Evolutionary conservation across 2,888 invertebrate genomes (phyloP).

Genomic region (Oscheius sp.): DNA sequence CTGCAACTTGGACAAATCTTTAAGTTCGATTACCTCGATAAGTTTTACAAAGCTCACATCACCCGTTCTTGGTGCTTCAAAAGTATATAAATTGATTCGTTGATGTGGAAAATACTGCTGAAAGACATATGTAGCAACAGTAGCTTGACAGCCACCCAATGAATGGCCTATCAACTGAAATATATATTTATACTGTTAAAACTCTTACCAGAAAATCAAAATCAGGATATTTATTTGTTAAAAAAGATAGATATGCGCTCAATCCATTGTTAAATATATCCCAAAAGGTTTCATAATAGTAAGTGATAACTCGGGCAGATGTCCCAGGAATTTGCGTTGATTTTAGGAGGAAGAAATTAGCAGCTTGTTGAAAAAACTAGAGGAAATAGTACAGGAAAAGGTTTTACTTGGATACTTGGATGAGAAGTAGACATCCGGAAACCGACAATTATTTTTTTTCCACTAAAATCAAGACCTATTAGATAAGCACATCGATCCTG

Average conservation of each 20-base stretch:
- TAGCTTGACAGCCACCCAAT: background rate
- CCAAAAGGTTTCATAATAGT: background rate
- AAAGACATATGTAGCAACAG: background rate
- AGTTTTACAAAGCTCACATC: background rate
- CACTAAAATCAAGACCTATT: background rate
- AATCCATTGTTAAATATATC: constrained; percentile 1
- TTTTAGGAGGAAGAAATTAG: constrained; percentile 4
- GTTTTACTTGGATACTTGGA: background rate
- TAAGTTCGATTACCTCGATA: background rate
- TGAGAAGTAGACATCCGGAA: background rate
- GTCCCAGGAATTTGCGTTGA: background rate
- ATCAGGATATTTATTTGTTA: background rate
- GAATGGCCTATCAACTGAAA: constrained; percentile 12
- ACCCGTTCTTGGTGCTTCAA: constrained; percentile 2
- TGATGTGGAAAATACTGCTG: background rate
- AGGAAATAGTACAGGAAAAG: background rate
- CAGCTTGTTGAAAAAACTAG: background rate
- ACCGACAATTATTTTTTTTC: background rate
- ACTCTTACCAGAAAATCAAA: constrained; percentile 6
- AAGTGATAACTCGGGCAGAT: background rate
- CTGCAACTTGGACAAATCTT: background rate
- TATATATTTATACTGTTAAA: background rate
- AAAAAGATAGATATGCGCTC: background rate
- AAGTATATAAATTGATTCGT: constrained; percentile 4
- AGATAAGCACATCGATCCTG: constrained; percentile 15